Conservation (phyloP, 2,113 vertebrate genomes). For the Tragelaphus scriptus region DNA sequence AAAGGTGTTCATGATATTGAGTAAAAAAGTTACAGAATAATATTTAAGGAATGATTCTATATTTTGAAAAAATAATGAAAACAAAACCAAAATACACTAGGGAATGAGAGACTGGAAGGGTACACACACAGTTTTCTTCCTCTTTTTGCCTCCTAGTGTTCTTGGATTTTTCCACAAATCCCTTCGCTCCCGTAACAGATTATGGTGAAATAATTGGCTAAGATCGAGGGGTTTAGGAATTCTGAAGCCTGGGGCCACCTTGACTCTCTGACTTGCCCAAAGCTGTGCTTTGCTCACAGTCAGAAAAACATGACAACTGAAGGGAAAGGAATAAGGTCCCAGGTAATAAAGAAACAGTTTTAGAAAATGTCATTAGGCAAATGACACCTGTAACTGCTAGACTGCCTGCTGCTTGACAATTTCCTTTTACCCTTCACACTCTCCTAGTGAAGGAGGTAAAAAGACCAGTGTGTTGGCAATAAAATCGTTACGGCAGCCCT, state of each 20-base stretch:
- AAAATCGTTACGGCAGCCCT: not conserved
- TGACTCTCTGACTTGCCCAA: not conserved
- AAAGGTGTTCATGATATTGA: not conserved
- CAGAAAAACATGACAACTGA: not conserved
- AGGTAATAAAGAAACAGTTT: not conserved
- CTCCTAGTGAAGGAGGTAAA: not conserved
- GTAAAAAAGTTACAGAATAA: not conserved
- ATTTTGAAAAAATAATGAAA: not conserved
- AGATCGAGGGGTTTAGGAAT: too few relatives aligned
- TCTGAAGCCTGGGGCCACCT: not conserved
- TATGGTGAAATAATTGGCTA: not conserved
- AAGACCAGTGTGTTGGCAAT: not conserved
- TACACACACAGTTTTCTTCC: not conserved
- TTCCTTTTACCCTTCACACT: not conserved
- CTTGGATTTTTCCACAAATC: not conserved
- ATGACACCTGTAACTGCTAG: not conserved
- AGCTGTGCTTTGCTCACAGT: not conserved
- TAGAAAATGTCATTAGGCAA: not conserved
- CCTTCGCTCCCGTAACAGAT: not conserved
- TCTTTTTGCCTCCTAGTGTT: not conserved
- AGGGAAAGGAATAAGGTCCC: not conserved
- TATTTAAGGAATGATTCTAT: not conserved
- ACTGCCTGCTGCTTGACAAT: not conserved
- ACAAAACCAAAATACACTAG: not conserved
- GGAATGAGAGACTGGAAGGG: not conserved